Evolutionary conservation across 2,797 vertebrate species (phyloP), one percentile per base, ranked within the genome.

Genomic region (Amphiprion clarkii): DNA sequence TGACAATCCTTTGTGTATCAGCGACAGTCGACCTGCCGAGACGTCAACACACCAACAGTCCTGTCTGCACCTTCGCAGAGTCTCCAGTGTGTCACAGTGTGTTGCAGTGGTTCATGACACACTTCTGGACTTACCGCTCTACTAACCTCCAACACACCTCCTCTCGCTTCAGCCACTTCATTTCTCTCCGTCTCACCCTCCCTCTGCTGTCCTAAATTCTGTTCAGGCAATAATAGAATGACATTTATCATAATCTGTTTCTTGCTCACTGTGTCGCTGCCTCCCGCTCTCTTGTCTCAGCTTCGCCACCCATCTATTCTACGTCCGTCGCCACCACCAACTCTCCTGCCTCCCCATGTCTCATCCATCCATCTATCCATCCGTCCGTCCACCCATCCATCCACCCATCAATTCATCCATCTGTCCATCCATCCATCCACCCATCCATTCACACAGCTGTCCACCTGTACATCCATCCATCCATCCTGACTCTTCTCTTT

Each of bases 181-280:
- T 58, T 57, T 55, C 33, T 46, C 39, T 70, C 58, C 19, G 57
- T 59, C 82, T 54, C 40, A 4, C 58, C 29, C 8, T n/a, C 44
- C 25, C 29, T 66, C 66, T 13, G 19, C 71, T 88, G 87, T 58
- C 89, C 91, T 85, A 79, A 82, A 88, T 90, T 88, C 86, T 65
- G n/a, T 71, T 81, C 83, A 51, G 75, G 81, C 84, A 83, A 80
- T 85, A 91, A 90, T 84, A 90, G 86, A 87, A 87, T 76, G 85
- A 88, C 85, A 91, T 93, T 93, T 76, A 85, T 90, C 90, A 87
- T 89, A 78, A 93, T 92, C 87, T 82, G 78, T 74, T 74, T 82
- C 70, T 62, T 21, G 25, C 59, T 80, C 14, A 1, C 77, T 72
- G 73, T 46, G 13, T 67, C 14, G 3, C 71, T 66, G 61, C 44